Base-by-base conservation (phyloP, 92 coral and sea anemone species). In the Epizoanthus stellaris region DNA sequence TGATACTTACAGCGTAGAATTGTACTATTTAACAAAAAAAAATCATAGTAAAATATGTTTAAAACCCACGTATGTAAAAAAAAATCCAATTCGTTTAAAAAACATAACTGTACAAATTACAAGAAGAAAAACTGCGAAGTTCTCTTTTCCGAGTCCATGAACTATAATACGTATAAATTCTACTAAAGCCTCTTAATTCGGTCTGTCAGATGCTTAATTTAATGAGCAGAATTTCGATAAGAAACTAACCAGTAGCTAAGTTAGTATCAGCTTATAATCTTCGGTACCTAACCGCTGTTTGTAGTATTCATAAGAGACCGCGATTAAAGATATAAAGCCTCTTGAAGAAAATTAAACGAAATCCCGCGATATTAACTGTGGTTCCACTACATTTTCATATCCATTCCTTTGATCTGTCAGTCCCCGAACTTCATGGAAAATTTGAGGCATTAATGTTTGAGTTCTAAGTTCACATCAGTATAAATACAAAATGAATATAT, bases 251-350 rank as follows among this genome's bases (percentile, higher is more conserved):
- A 62, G 59, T 63, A 19, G 73, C 42, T 63, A 16, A 30, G 57
- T 39, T 79, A 19, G 12, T 79, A 43, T 42, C 20, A 63, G 83
- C 47, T 43, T 36, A 43, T 43, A 21, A 76, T 61, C 83, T 79
- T 79, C 83, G 60, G 39, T 39, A 34, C 14, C 34, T 20, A 53
- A 79, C 83, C 83, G 49, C 83, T 62, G 71, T 79, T 79, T 79
- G 30, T 79, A 19, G 83, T 79, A 79, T 79, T 79, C 43, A 79
- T 79, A 45, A 19, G 83, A 63, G 61, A 39, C 43, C 83, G 64
- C 83, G 65, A 62, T 49, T 79, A 42, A 79, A 79, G 83, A 43
- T 79, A 40, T 63, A 79, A 57, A 79, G 40, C 40, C 60, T 79
- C 83, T 79, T 79, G 72, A 79, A 43, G 21, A 61, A 42, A 70